These are phyloP conservation scores for Cerceris ruficornis DNA, from an alignment of 2,888 invertebrate genomes.

Conservation along the genomic window DNA sequence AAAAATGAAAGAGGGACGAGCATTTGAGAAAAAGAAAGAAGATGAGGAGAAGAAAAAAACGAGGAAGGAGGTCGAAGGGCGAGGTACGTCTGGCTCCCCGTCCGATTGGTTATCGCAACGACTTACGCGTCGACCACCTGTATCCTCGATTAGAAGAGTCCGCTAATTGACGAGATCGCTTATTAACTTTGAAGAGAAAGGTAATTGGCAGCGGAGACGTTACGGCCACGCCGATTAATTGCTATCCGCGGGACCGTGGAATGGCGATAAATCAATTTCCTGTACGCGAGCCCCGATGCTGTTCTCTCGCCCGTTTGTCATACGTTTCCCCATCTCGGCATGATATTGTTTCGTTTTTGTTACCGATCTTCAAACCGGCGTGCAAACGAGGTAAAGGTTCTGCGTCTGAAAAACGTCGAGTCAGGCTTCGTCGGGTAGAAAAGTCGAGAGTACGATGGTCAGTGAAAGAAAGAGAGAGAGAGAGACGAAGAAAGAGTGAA, in stretches of 20 bases:
- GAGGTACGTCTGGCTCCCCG: conserved; percentile 24
- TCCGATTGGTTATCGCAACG: conserved; percentile 41
- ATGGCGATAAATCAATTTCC: conserved; percentile 48
- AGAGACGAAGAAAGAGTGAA: no score
- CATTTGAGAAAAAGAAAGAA: conserved; percentile 41
- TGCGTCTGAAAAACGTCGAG: conserved; percentile 25
- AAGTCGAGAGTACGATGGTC: not conserved
- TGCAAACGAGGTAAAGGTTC: not conserved
- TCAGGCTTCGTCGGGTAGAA: conserved; percentile 30
- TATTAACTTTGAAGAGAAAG: conserved; percentile 43
- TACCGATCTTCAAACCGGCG: not conserved
- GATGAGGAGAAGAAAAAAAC: conserved; percentile 23
- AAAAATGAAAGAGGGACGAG: conserved; percentile 37
- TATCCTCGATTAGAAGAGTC: conserved; percentile 54
- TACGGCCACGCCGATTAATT: conserved; percentile 45
- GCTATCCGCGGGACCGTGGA: conserved; percentile 1
- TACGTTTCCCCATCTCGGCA: not conserved
- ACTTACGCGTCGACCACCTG: conserved; percentile 37
- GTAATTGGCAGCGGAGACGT: conserved; percentile 34
- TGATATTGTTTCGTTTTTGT: conserved; percentile 1
- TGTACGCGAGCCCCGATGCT: conserved; percentile 2
- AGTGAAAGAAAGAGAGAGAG: no score
- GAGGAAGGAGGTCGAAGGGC: conserved; percentile 47
- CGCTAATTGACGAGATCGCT: conserved; percentile 55
- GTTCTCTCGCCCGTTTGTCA: conserved; percentile 10